Evolutionary conservation across 2,113 vertebrate species (phyloP).

Genomic region (Aphelocoma coerulescens): DNA sequence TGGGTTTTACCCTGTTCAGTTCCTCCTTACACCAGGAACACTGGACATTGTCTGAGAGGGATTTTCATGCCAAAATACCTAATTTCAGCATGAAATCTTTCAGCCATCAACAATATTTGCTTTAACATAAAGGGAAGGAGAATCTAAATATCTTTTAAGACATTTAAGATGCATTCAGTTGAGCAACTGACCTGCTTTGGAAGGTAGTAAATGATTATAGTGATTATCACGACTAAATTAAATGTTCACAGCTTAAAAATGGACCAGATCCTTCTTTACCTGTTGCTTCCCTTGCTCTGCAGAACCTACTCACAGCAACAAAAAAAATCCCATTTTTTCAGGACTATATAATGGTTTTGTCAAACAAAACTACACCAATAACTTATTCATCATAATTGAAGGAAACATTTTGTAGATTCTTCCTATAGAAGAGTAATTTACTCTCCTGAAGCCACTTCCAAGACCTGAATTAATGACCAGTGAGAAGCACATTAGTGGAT

Average conservation of each 20-base stretch:
- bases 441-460: conserved; percentile 33
- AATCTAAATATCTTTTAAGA: neutral
- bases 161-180: neutral
- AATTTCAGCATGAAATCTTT: neutral
- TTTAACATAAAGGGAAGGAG: neutral
- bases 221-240: neutral
- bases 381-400: conserved; percentile 31
- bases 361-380: conserved; percentile 7
- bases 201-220: neutral
- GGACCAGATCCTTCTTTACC: neutral
- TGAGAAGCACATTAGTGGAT: conserved; percentile 40
- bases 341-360: neutral
- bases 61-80: neutral
- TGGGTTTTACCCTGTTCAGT: neutral
- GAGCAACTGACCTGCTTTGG: neutral
- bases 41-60: neutral
- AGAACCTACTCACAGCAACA: neutral
- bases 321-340: neutral
- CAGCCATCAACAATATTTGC: neutral
- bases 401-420: neutral
- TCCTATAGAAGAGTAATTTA: conserved; percentile 20
- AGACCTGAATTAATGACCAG: conserved; percentile 54
- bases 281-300: neutral
- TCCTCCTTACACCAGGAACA: neutral
- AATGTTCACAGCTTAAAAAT: neutral